Base-by-base conservation (phyloP, 2,797 vertebrate species). In the Pipistrellus pygmaeus region DNA sequence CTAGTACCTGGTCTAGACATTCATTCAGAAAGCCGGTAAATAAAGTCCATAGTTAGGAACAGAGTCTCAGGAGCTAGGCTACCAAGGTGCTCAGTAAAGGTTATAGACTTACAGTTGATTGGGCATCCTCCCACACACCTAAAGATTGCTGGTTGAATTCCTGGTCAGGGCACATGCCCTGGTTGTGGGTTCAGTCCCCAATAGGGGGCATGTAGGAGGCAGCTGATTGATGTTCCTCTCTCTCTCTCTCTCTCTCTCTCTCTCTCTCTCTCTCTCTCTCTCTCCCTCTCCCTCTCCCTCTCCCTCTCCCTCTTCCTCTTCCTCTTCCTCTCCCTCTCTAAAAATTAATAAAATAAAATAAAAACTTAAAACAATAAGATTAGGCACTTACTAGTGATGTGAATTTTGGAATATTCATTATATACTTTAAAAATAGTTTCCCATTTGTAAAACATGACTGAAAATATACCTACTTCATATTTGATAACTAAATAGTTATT, bases 381-480 rank as follows among this genome's bases (percentile, higher is more conserved):
- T 30, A 90, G 32, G 5, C 20, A 20, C 57, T 92, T 85, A 25
- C 14, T 21, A 27, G 7, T 14, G 3, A 57, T 51, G 11, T 77
- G 21, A 48, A 57, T 88, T 85, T 23, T 32, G 60, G 32, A 7
- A 62, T 13, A 32, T 32, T 51, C 8, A 23, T 60, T 81, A 17
- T 73, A 62, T 81, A 60, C 12, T 60, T 60, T 60, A 57, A 60
- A 60, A 60, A 60, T n/a, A 21, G 18, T 90, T 82, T 64, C 7
- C 17, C 48, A 38, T 82, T 21, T 96, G 94, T 78, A 88, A 72
- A 81, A 73, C 51, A 6, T 81, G 41, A 4, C 9, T 88, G 44
- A 68, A 87, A 92, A 20, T 51, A 83, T 82, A 27, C 35, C 25
- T 73, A 8, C 9, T 21, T 82, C 51, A 46, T 48, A 51, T 78